Percentiles rank a stretch among this genome's conserved stretches.
Conservation (phyloP, 2,113 vertebrate genomes). For the Suncus etruscus region DNA sequence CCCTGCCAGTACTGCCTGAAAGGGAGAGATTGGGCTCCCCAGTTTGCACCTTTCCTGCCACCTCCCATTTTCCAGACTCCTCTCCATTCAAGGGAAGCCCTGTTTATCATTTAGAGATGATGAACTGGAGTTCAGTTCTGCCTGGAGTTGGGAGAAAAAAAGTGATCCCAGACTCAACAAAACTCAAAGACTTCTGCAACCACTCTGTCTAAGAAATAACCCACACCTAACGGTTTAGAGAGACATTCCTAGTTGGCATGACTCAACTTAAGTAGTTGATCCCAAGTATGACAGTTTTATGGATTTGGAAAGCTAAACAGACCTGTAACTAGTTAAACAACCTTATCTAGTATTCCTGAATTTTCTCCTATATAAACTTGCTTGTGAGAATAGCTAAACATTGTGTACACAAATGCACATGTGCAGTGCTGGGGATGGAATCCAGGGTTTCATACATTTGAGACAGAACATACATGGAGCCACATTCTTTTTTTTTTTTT, state of each 20-base stretch:
- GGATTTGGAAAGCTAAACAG: slow-evolving; percentile 73
- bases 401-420: no score
- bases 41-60: background rate
- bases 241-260: slow-evolving; percentile 18
- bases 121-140: background rate
- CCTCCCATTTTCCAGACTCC: background rate
- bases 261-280: slow-evolving; percentile 70
- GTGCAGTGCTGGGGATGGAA: no score
- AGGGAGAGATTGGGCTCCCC: background rate
- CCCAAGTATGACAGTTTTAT: slow-evolving; percentile 70
- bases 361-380: slow-evolving; percentile 59
- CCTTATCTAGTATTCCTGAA: slow-evolving; percentile 66
- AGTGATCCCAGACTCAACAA: background rate
- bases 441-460: no score
- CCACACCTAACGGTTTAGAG: slow-evolving; percentile 54
- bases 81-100: slow-evolving; percentile 51
- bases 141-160: slow-evolving; percentile 15
- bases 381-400: background rate
- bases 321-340: slow-evolving; percentile 59
- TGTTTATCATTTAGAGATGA: slow-evolving; percentile 12
- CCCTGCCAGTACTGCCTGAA: slow-evolving; percentile 38
- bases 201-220: slow-evolving; percentile 49
- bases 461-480: no score
- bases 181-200: background rate
- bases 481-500: no score